phyloP scores from a whole-genome alignment of 2,797 vertebrate genomes.

The Myoxocephalus aenaeus region DNA sequence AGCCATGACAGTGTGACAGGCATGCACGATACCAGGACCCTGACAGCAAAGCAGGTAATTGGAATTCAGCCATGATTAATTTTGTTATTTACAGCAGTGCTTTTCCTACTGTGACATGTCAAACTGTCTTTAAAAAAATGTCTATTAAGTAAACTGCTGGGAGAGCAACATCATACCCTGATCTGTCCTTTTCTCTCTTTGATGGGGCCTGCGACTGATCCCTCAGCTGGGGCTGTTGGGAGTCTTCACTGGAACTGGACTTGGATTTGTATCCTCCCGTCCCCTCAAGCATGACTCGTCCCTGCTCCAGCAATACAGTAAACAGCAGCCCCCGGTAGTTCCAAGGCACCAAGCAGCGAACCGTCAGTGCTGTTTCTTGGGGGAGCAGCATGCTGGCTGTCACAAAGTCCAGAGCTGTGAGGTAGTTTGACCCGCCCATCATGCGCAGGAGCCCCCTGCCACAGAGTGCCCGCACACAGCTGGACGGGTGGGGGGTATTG shows the following conservation, averaged over 20 bases:
- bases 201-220: slow-evolving; percentile 35
- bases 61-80: background rate
- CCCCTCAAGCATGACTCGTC: slow-evolving; percentile 88
- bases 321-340: slow-evolving; percentile 92
- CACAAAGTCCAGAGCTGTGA: slow-evolving; percentile 93
- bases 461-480: slow-evolving; percentile 93
- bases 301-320: slow-evolving; percentile 92
- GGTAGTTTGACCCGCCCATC: slow-evolving; percentile 85
- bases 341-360: slow-evolving; percentile 94
- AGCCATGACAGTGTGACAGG: background rate
- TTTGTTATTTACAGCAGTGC: background rate
- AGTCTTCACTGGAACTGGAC: slow-evolving; percentile 32
- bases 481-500: slow-evolving; percentile 86
- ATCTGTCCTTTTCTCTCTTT: slow-evolving; percentile 69
- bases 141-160: slow-evolving; percentile 3
- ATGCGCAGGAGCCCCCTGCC: slow-evolving; percentile 92
- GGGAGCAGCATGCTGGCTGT: slow-evolving; percentile 90
- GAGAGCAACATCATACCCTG: slow-evolving; percentile 78
- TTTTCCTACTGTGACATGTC: background rate
- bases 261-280: slow-evolving; percentile 38
- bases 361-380: slow-evolving; percentile 87
- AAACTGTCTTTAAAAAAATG: background rate
- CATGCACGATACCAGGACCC: background rate
- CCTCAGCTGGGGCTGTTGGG: slow-evolving; percentile 38
- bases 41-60: background rate